Evolutionary conservation across 2,888 invertebrate species (phyloP), one percentile per base, ranked within the genome.

Genomic region (Oligia fasciuncula): DNA sequence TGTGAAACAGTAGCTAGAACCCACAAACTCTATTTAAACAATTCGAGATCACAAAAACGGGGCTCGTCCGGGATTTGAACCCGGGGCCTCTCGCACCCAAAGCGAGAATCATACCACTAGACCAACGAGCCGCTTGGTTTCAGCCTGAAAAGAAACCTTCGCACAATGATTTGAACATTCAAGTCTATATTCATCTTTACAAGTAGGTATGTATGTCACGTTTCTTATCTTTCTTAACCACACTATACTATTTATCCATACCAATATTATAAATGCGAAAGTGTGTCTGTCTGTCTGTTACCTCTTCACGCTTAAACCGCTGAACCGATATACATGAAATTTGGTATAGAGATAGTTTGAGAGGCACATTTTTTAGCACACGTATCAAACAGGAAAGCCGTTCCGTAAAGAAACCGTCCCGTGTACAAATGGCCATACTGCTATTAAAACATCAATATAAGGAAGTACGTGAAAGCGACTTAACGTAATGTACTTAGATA

Each of bases 1-100:
- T 35, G 4, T 40, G 5, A 9, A n/a, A 35, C 13, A 57, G 17
- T 51, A 67, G n/a, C 2, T 11, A n/a, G 4, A 35, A 67, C 6
- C 29, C 23, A 8, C 14, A 23, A 17, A 13, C 23, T 29, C 4
- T 8, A 43, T 35, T 35, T 70, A 1, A 54, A 13, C 0, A 35
- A 57, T 29, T 19, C 2, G 5, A 43, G 35, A 43, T 35, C 2
- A 8, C 9, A 66, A 84, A n/a, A 81, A 84, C 2, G 43, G 81
- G 81, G 85, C 81, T 81, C 81, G 85, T 85, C 81, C 81, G 80
- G 81, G 81, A 85, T 81, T 85, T 80, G 85, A 85, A 85, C 85
- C 80, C 81, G 85, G 81, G 81, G 62, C 81, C 81, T 85, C 81
- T 81, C 81, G 67, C 81, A 81, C 81, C 85, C 85, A 81, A 81